Base-by-base conservation (phyloP, 2,113 vertebrate genomes). In the Protobothrops flavoviridis region DNA sequence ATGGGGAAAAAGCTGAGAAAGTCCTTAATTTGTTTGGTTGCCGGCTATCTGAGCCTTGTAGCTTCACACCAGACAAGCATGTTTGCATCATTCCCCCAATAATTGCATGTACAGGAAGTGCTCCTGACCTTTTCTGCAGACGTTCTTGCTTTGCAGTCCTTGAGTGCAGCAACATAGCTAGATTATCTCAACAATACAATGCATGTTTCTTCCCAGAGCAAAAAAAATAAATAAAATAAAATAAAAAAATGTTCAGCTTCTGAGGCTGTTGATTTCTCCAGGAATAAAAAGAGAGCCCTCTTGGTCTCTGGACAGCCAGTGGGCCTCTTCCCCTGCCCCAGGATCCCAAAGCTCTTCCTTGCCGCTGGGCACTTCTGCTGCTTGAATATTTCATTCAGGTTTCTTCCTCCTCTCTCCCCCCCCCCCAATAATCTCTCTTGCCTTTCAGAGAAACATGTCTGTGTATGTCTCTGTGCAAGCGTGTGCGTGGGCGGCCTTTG, bases 311-410 rank as follows among this genome's bases (percentile, higher is more conserved):
- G n/a, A 10, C 48, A 48, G 33, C 39, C 0, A 88, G 23, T 48
- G 3, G 24, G 21, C 5, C 50, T 56, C 89, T 29, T 45, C 4
- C 9, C 15, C 59, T 5, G 12, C 43, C 74, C 45, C 23, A 7
- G 53, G 17, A 23, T 3, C 88, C 50, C 55, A n/a, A 39, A 33
- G 92, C 56, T 29, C 29, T 29, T 86, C 59, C 56, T 26, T 88
- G 91, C 90, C 91, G 48, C 64, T 64, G 29, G 92, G 85, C 91
- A 91, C 89, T 93, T 94, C 90, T 92, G 43, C 96, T n/a, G 86
- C 87, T 94, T 39, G 90, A 3, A 87, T 93, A 59, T 94, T 97
- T 96, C 97, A 97, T 97, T 97, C 97, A 97, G 97, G 96, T 85
- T 96, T 96, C 95, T 89, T 93, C 53, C 89, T 90, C 93, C 43